Base-by-base conservation (phyloP, 1,140 invertebrate genomes). In the Caenorhabditis brenneri region DNA sequence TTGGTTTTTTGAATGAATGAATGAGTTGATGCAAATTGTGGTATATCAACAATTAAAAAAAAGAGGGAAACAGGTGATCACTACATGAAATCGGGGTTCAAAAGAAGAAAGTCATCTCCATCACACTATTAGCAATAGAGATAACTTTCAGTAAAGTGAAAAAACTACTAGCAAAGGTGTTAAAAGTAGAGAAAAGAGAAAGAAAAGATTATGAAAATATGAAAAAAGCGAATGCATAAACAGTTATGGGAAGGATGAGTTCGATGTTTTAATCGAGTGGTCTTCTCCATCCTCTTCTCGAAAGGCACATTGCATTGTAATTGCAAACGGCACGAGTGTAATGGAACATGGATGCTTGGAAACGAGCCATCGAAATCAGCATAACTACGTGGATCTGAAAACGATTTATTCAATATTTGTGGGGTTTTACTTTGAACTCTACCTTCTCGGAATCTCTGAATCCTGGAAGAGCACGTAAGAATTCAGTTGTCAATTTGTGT, bases 331-430 rank as follows among this genome's bases (percentile, higher is more conserved):
- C 65, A 74, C 65, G 65, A 15, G 65, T 74, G 36, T 74, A 74
- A 74, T 74, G 65, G 65, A 74, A 74, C 65, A 74, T 74, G 42
- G 65, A 42, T 10, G 65, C 65, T 31, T 74, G 65, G 65, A 74
- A 74, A 74, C 65, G 65, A 15, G 65, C 65, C 65, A 74, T 74
- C 6, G 65, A 29, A 10, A 74, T n/a, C 65, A 74, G 42, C 65
- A 74, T 74, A 1, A 74, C 65, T 5, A 74, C 65, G 36, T 74
- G 65, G 65, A 74, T 74, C 65, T 74, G 65, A 31, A 74, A 42
- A 19, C 24, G 46, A 27, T 36, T 36, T 0, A n/a, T 6, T 51
- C 15, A n/a, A n/a, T 51, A n/a, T 1, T 19, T 19, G 49, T 51
- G 6, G 5, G 1, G 15, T 19, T 51, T n/a, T 1, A 6, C n/a